Base-by-base conservation (phyloP, 2,113 vertebrate genomes). In the Ceyx margarethae region DNA sequence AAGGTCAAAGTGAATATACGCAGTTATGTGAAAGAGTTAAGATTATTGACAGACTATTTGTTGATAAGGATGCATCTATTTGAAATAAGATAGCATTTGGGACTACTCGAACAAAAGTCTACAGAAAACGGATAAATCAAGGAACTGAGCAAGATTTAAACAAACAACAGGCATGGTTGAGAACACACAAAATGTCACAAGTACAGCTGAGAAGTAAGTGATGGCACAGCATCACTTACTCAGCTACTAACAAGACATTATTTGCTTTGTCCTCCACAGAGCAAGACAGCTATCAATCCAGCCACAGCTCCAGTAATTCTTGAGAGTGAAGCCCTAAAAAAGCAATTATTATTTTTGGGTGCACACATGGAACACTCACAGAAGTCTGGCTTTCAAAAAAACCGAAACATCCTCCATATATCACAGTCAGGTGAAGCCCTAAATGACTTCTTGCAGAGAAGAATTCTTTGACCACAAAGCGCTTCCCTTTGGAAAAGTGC, bases 81-180 rank as follows among this genome's bases (percentile, higher is more conserved):
- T 96, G 89, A 94, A 92, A 93, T 28, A 80, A 65, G 87, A 93
- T 31, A 93, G 85, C 76, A 83, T 93, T 87, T 93, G 85, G 79
- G 94, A 94, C 81, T 87, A 61, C 76, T 94, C 0, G 48, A 87
- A 87, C 72, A 83, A 92, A 95, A 96, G 91, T 96, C 92, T 92
- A 95, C 85, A 96, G 87, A 91, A 96, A 89, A 92, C 85, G 93
- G 89, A 95, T 89, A 96, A 95, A 94, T 96, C 92, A 94, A 93
- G 87, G 89, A 93, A 87, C 85, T 85, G 85, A 95, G 81, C n/a
- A 33, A 72, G 85, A 95, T 94, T 92, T 96, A 96, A 96, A 95
- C 87, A 94, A 96, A 96, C 91, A 95, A 40, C 61, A 95, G 94
- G 71, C 91, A 96, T 75, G 61, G 72, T 79, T 95, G 74, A 95